Evolutionary conservation across 53 echinoderm and acorn worm genomes (phyloP).

Genomic region (Holothuria leucospilota): DNA sequence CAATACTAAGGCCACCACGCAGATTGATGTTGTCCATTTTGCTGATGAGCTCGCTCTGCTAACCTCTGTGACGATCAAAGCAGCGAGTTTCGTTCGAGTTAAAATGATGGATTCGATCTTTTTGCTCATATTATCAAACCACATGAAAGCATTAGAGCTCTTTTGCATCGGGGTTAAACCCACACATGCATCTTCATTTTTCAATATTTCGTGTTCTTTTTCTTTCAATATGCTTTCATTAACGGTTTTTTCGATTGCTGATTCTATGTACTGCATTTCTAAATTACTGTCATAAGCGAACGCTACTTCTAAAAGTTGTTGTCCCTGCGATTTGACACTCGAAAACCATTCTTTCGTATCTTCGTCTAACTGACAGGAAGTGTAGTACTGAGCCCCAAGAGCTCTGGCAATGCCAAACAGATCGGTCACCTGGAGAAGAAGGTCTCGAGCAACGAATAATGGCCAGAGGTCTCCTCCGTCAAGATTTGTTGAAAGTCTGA

Average conservation of each 20-base stretch:
- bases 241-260: neutral
- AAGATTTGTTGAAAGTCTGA: slow-evolving; percentile 30
- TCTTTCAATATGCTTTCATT: neutral
- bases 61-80: neutral
- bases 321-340: slow-evolving; percentile 57
- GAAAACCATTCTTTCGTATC: slow-evolving; percentile 58
- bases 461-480: slow-evolving; percentile 65
- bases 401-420: slow-evolving; percentile 76
- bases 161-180: neutral
- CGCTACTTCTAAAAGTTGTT: slow-evolving; percentile 28
- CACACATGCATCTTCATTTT: neutral
- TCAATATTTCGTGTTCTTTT: neutral
- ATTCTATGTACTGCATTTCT: neutral
- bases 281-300: neutral
- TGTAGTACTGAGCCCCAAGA: slow-evolving; percentile 73
- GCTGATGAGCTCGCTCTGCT: neutral
- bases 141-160: slow-evolving; percentile 1
- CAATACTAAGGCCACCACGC: slow-evolving; percentile 46
- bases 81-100: neutral
- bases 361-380: slow-evolving; percentile 58
- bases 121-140: slow-evolving; percentile 65
- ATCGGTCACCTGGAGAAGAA: slow-evolving; percentile 69
- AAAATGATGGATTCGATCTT: slow-evolving; percentile 29
- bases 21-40: slow-evolving; percentile 12
- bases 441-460: slow-evolving; percentile 63